Evolutionary conservation across 2,113 vertebrate genomes (phyloP).

Genomic region (Bungarus multicinctus): DNA sequence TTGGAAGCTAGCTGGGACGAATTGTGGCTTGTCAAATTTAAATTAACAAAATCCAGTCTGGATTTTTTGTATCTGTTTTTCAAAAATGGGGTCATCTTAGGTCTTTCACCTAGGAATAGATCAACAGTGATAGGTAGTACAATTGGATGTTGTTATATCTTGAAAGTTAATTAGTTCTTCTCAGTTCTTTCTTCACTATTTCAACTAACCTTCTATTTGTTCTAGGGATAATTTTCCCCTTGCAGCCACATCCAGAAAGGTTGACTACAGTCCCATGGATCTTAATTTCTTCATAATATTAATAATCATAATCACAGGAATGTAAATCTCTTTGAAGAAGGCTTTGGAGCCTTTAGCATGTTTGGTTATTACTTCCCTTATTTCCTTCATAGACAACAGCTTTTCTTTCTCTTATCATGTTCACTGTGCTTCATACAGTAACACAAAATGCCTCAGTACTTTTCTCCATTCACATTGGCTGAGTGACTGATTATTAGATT

Average conservation of each 20-base stretch:
- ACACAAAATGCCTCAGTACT: background rate
- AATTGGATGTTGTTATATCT: background rate
- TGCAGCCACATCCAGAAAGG: background rate
- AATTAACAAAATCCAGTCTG: background rate
- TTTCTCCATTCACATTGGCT: background rate
- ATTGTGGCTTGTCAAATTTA: background rate
- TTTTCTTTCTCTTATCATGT: background rate
- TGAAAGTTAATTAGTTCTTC: background rate
- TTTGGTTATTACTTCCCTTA: background rate
- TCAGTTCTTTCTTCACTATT: background rate
- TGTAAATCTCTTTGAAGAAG: background rate
- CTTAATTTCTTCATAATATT: background rate
- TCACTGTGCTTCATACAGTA: background rate
- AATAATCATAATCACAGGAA: background rate
- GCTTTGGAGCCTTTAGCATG: background rate
- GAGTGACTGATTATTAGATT: background rate
- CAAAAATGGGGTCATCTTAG: background rate
- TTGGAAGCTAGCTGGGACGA: background rate
- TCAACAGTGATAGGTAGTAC: background rate
- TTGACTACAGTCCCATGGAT: background rate
- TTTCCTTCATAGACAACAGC: background rate
- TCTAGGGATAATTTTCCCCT: background rate
- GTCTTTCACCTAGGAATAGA: background rate
- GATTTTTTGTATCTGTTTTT: background rate
- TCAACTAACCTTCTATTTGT: background rate